Evolutionary conservation across 2,797 vertebrate genomes (phyloP).

Genomic region (Pampus argenteus): DNA sequence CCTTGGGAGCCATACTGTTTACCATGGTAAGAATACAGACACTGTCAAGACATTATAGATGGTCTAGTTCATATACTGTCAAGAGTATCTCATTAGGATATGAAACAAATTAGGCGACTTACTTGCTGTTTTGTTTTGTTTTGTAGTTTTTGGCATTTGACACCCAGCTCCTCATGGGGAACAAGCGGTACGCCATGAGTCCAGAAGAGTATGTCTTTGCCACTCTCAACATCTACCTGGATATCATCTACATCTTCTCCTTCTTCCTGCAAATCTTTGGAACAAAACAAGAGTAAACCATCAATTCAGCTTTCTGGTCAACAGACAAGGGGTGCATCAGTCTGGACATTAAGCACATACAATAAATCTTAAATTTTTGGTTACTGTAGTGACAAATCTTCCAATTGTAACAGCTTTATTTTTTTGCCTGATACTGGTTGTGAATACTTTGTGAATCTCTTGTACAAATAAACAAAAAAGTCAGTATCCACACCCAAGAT

Average conservation of each 20-base stretch:
- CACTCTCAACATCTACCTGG: constrained; percentile 94
- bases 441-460: constrained; percentile 28
- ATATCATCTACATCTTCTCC: constrained; percentile 95
- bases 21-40: constrained; percentile 87
- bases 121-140: constrained; percentile 34
- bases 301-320: not conserved
- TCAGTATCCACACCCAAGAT: constrained; percentile 31
- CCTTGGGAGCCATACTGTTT: constrained; percentile 91
- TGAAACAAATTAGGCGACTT: not conserved
- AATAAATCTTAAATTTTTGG: constrained; percentile 19
- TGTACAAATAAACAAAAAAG: constrained; percentile 34
- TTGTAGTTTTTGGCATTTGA: constrained; percentile 95
- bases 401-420: constrained; percentile 29
- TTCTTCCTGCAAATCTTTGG: constrained; percentile 95
- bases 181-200: constrained; percentile 89
- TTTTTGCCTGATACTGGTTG: constrained; percentile 46
- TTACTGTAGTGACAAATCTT: constrained; percentile 50
- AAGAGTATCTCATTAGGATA: not conserved
- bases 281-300: constrained; percentile 81
- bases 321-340: constrained; percentile 1
- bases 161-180: constrained; percentile 95
- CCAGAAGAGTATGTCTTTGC: constrained; percentile 96
- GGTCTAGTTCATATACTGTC: not conserved
- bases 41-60: not conserved
- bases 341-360: constrained; percentile 20